Percentiles rank a stretch among this genome's conserved stretches.
These are phyloP conservation scores for Ceyx cyanopectus DNA, from an alignment of 2,113 vertebrate genomes.

Conservation along the genomic window DNA sequence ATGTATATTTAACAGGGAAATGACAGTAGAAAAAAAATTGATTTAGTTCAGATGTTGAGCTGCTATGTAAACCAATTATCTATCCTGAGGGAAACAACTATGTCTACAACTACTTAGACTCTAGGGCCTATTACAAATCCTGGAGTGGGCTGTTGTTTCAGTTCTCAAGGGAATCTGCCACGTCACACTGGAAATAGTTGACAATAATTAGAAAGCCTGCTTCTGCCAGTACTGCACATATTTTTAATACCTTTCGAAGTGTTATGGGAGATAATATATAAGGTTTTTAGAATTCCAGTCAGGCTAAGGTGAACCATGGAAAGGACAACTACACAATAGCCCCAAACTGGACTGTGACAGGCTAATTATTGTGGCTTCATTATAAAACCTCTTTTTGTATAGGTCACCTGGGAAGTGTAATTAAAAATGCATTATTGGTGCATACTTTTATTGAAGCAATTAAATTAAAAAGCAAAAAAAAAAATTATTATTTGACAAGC, in stretches of 20 bases:
- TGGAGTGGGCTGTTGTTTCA: conserved; percentile 82
- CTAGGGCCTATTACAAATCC: conserved; percentile 86
- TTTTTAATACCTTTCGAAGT: conserved; percentile 86
- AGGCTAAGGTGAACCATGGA: conserved; percentile 87
- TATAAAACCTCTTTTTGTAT: conserved; percentile 97
- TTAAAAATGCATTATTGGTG: conserved; percentile 99
- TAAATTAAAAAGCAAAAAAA: conserved; percentile 94
- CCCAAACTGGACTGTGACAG: conserved; percentile 95
- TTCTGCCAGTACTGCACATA: conserved; percentile 83
- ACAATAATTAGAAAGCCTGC: conserved; percentile 87
- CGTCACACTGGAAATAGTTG: conserved; percentile 86
- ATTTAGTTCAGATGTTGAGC: conserved; percentile 83
- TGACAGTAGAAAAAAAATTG: conserved; percentile 77
- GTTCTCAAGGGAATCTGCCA: conserved; percentile 85
- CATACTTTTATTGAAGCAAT: conserved; percentile 97
- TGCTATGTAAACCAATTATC: conserved; percentile 88
- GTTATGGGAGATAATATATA: conserved; percentile 87
- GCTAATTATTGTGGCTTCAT: conserved; percentile 96
- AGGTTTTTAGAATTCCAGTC: conserved; percentile 88
- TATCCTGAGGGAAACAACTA: conserved; percentile 83
- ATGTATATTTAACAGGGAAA: too few species aligned
- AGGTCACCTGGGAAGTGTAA: conserved; percentile 98
- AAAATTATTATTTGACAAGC: conserved; percentile 90
- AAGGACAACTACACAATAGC: conserved; percentile 94
- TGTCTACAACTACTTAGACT: conserved; percentile 85